phyloP scores from a whole-genome alignment of 2,888 invertebrate species.

The Furcula furcula region DNA sequence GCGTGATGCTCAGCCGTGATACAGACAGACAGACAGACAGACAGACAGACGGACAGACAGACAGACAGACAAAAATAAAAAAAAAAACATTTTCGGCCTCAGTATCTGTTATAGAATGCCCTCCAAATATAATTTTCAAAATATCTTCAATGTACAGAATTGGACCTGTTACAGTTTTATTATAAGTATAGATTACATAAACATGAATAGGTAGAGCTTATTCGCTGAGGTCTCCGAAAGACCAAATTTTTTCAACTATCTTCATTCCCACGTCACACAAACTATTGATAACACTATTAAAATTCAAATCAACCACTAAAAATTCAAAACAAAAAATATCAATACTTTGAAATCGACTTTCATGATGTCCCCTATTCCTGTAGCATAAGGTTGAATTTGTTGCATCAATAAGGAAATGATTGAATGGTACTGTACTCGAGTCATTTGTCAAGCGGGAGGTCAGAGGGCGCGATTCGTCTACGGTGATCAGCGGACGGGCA shows the following conservation, averaged over 20 bases:
- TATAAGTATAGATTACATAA: no score
- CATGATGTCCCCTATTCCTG: background rate
- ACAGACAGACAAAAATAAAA: no score
- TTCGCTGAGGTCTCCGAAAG: no score
- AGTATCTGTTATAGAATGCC: no score
- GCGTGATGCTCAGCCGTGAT: no score
- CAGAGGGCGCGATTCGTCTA: constrained; percentile 5
- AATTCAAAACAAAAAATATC: background rate
- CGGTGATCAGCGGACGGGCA: constrained; percentile 1
- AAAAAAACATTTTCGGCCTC: no score
- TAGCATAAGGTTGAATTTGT: background rate
- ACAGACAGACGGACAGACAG: no score
- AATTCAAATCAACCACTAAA: background rate
- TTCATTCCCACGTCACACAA: background rate
- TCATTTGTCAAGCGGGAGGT: constrained; percentile 16
- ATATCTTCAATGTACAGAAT: no score
- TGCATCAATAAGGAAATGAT: constrained; percentile 2
- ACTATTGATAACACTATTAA: background rate
- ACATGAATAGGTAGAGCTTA: background rate
- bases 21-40: no score
- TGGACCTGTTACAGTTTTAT: no score
- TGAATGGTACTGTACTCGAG: constrained; percentile 7
- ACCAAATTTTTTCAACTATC: no score
- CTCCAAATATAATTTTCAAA: no score
- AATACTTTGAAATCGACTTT: background rate